Base-by-base conservation (phyloP, 2,888 invertebrate species). In the Thelaira solivaga region DNA sequence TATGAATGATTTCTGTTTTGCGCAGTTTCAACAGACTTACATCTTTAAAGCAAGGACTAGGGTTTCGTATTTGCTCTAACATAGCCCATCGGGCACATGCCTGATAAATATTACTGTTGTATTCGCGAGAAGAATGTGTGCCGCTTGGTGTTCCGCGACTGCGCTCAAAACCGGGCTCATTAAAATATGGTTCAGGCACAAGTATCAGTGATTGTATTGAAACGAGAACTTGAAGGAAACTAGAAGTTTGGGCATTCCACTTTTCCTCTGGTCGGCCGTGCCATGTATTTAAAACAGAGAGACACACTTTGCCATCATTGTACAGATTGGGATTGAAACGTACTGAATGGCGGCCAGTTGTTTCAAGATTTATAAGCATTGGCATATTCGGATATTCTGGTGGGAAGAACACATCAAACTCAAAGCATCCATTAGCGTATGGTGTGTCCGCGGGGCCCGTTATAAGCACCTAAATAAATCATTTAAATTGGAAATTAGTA, bases 21-120 rank as follows among this genome's bases (percentile, higher is more conserved):
- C n/a, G n/a, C n/a, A n/a, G n/a, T n/a, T n/a, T 34, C 20, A 8
- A 10, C 18, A 31, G 18, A 77, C 85, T 85, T 86, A 95, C 95
- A 90, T 97, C 95, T 89, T 94, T 95, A 89, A 98, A 97, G 90
- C 97, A 97, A 41, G 95, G 94, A 87, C 95, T 95, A 4, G 97
- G 96, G 90, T 95, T 95, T 75, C 94, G 90, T 82, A 98, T 92
- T 88, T 97, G 97, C 90, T 98, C 97, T 80, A 98, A 91, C 96
- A 98, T 97, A 81, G 96, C 97, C 97, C 97, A 98, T 87, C 96
- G 94, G 80, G 96, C 96, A 82, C 96, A 96, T 8, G 97, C 97
- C 90, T 97, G 96, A 89, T 96, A 94, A 85, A 98, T 97, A 90
- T 97, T 97, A 83, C 96, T 95, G 90, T 97, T 97, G 90, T 98